Evolutionary conservation across 64 coral and sea anemone species (phyloP), one percentile per base, ranked within the genome.

Genomic region (Stylophora pistillata): DNA sequence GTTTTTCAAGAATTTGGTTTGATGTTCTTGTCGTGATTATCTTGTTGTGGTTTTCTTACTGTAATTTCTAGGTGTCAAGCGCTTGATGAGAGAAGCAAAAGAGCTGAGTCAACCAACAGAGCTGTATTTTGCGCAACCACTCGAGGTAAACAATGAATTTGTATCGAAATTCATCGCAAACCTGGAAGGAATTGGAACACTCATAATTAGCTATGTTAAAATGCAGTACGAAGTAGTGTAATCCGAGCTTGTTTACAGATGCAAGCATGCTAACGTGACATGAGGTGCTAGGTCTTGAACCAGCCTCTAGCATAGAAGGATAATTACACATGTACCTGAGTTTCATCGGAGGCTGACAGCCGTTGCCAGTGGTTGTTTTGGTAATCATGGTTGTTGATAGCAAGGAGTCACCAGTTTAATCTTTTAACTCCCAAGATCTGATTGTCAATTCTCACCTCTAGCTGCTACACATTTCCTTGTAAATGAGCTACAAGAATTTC

Each of bases 31-130:
- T 82, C 54, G 27, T 71, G 32, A 15, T 82, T 6, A 69, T 18
- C 87, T 88, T 66, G n/a, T 82, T 65, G 27, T 71, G 32, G 14
- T 82, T 6, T 75, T 18, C 87, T 88, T 66, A 53, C n/a, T 25
- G n/a, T 61, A 56, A 30, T 41, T 68, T 74, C 77, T 73, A 98
- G 96, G 93, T 72, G 96, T 99, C 23, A 99, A 99, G 75, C 75
- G 97, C 53, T 78, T 99, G 90, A 99, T 99, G 97, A 87, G 94
- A 33, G 97, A 99, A 70, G 97, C 97, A 7, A 95, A 95, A 56
- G 97, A 99, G 58, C 87, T 99, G 2, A 85, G 69, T 55, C 74
- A 95, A 25, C 81, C 97, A 15, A 99, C 97, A 71, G 90, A 95
- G 30, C 65, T 95, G 27, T 99, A 95, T 56, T 95, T 85, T 88